phyloP scores from a whole-genome alignment of 2,797 vertebrate species.

The Brachyalestes nurse region DNA sequence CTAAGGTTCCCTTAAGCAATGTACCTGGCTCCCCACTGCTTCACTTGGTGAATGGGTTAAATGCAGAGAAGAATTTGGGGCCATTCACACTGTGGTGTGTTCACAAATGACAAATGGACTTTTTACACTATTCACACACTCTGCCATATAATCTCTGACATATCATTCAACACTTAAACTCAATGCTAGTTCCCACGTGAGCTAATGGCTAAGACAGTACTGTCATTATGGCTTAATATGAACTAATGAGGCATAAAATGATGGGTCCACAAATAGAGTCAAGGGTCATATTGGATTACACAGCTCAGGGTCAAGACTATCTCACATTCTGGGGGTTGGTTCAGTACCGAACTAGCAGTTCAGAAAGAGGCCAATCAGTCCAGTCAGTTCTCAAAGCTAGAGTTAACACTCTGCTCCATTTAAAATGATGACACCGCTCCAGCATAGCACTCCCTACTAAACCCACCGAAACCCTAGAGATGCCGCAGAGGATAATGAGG shows the following conservation, averaged over 20 bases:
- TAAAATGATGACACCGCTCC: constrained; percentile 16
- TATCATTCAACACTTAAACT: too few relatives aligned
- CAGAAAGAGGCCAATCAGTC: constrained; percentile 19
- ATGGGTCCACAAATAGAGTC: constrained; percentile 7
- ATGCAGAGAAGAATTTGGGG: too few relatives aligned
- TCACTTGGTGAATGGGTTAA: too few relatives aligned
- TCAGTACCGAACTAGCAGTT: neutral
- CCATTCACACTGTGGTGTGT: too few relatives aligned
- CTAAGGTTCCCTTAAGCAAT: too few relatives aligned
- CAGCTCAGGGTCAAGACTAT: neutral
- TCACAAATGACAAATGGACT: too few relatives aligned
- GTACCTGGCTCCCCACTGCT: too few relatives aligned
- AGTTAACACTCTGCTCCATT: constrained; percentile 4
- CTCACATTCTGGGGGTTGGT: neutral
- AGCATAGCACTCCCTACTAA: neutral
- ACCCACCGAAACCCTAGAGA: neutral
- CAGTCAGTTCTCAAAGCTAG: neutral
- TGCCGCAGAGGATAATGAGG: neutral
- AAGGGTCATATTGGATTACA: constrained; percentile 36
- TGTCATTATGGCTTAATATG: neutral
- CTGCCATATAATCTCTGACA: too few relatives aligned
- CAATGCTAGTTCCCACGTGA: neutral
- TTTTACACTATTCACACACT: too few relatives aligned
- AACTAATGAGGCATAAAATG: constrained; percentile 25
- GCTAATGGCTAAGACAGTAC: neutral